These are phyloP conservation scores for Electrona antarctica DNA, from an alignment of 2,113 vertebrate species.

Conservation along the genomic window DNA sequence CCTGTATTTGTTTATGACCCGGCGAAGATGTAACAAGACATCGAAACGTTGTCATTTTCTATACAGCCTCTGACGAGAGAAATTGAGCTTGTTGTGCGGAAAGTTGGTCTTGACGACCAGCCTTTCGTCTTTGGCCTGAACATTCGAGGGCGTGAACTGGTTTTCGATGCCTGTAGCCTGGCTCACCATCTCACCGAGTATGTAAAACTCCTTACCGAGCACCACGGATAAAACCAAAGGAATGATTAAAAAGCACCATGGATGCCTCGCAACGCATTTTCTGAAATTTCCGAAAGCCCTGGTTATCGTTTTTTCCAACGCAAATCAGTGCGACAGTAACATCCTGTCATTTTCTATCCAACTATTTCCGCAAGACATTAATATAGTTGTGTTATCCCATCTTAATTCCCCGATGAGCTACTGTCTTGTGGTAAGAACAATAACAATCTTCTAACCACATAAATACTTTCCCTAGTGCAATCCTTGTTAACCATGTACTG, in stretches of 20 bases:
- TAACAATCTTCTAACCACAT: too few relatives aligned
- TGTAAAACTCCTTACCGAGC: slow-evolving; percentile 64
- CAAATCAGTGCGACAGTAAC: too few relatives aligned
- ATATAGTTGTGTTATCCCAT: too few relatives aligned
- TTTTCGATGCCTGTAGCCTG: slow-evolving; percentile 62
- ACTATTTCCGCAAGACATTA: too few relatives aligned
- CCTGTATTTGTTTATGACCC: too few relatives aligned
- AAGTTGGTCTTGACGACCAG: slow-evolving; percentile 60
- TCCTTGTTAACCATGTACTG: too few relatives aligned
- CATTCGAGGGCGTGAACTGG: slow-evolving; percentile 70
- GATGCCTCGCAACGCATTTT: slow-evolving; percentile 52
- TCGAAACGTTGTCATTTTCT: neutral
- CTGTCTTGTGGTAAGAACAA: too few relatives aligned
- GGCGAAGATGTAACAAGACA: too few relatives aligned
- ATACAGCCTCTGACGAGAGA: slow-evolving; percentile 64
- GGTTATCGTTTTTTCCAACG: too few relatives aligned
- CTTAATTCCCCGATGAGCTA: too few relatives aligned
- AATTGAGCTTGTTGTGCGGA: slow-evolving; percentile 51
- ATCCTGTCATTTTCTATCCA: too few relatives aligned
- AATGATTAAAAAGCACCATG: slow-evolving; percentile 70
- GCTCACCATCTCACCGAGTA: slow-evolving; percentile 28
- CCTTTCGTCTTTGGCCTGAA: slow-evolving; percentile 70
- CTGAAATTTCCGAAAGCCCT: neutral
- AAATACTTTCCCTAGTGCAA: too few relatives aligned
- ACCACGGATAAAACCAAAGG: slow-evolving; percentile 59